Evolutionary conservation across 64 coral and sea anemone species (phyloP), one percentile per base, ranked within the genome.

Genomic region (Actinia tenebrosa): DNA sequence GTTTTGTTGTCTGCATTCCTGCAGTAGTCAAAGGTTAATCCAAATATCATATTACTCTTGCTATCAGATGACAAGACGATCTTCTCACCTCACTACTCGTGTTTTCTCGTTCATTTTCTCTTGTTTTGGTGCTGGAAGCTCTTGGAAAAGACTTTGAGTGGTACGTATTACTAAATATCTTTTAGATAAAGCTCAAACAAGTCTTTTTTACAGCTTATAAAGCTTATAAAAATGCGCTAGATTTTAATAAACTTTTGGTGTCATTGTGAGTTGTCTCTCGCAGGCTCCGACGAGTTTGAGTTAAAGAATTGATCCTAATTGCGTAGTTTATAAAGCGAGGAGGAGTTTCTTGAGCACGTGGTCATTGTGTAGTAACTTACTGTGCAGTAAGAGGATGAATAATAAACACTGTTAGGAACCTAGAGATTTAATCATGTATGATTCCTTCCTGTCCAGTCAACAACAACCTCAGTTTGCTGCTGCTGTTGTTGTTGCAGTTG

Each of bases 141-240:
- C 69, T 30, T 75, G 69, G 26, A 75, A 75, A 75, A 75, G 69
- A 75, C 69, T 75, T 75, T 75, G 25, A 75, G 69, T 42, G 69
- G 23, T 30, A 75, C 8, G 69, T 75, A 42, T 1, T 9, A 42
- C 26, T 10, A 26, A 14, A 27, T 10, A 13, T 11, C 7, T 75
- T 13, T 30, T 13, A 15, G 10, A 7, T 42, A 42, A 42, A 43
- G 69, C 25, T 3, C 25, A 30, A 75, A 42, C 23, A n/a, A 66
- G 18, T 75, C 14, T 10, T 30, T 37, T 27, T 27, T 27, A 10
- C 7, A 42, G 23, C 3, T 10, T 9, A 27, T 11, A 75, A 75
- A 75, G 13, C 26, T 0, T 69, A 23, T 5, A 69, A 69, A 69
- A 27, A 4, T 69, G n/a, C 18, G 2, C 64, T 18, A 15, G 15